phyloP scores from a whole-genome alignment of 2,797 vertebrate genomes.

The Avahi laniger region DNA sequence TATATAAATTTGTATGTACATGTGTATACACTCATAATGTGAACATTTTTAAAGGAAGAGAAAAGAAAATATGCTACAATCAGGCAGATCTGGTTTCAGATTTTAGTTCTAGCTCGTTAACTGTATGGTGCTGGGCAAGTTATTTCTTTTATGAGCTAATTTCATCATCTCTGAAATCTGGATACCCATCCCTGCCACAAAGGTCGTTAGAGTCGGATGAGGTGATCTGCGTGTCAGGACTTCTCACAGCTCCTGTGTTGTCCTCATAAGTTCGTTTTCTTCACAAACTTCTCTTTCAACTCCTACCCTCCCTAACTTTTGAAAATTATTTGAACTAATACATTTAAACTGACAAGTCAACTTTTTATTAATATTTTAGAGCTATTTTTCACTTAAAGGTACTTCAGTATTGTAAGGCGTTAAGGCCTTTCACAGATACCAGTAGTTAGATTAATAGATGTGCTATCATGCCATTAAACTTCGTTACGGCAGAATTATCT shows the following conservation, averaged over 20 bases:
- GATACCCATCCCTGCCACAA: background rate
- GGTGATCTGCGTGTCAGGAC: accelerated
- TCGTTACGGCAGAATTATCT: background rate
- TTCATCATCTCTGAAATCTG: background rate
- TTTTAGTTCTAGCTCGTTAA: background rate
- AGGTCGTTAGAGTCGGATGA: background rate
- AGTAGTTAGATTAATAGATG: background rate
- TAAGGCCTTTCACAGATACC: too few relatives aligned
- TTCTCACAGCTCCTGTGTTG: too few relatives aligned
- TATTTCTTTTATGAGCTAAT: background rate
- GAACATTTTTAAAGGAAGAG: background rate
- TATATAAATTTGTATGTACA: background rate
- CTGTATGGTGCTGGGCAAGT: background rate
- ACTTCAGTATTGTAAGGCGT: background rate
- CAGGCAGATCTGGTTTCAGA: background rate
- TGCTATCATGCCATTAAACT: background rate
- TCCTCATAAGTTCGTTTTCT: background rate
- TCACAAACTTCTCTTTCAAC: background rate
- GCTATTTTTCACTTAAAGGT: background rate
- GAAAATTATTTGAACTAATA: background rate
- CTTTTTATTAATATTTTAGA: background rate
- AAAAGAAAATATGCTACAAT: background rate
- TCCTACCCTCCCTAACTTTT: background rate
- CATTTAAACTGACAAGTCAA: background rate
- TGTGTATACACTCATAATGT: background rate